phyloP scores from a whole-genome alignment of 1,140 invertebrate genomes.

The Pseudobourletiella spinata region DNA sequence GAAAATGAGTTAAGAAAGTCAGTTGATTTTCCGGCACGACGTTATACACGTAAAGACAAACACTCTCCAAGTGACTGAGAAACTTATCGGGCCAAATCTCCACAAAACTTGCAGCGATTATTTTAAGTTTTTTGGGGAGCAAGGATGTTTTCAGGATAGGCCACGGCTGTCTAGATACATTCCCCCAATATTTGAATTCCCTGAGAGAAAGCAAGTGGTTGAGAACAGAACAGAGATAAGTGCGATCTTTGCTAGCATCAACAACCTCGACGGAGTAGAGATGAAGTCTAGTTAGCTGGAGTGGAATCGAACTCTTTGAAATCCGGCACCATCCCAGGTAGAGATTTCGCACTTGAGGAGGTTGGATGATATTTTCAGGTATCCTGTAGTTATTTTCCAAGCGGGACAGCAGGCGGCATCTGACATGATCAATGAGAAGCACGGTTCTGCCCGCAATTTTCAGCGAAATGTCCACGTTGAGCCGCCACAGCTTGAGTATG shows the following conservation, averaged over 20 bases:
- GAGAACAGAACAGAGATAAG: not conserved
- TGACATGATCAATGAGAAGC: not conserved
- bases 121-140: not conserved
- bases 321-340: not conserved
- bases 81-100: not conserved
- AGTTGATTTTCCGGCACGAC: not conserved
- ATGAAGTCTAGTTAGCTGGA: not conserved
- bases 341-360: not conserved
- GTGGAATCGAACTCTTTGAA: not conserved
- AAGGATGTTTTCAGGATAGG: not conserved
- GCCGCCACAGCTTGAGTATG: not conserved
- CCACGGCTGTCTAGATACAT: not conserved
- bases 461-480: not conserved
- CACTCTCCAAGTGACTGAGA: not conserved
- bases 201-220: not conserved
- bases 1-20: not conserved
- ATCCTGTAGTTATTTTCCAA: not conserved
- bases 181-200: not conserved
- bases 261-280: not conserved
- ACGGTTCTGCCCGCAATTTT: not conserved
- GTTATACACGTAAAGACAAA: not conserved
- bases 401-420: not conserved
- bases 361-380: conserved; percentile 4
- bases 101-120: not conserved
- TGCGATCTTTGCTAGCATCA: not conserved